A percentile compares a stretch with the other conserved stretches of the same genome.
phyloP scores from a whole-genome alignment of 1,140 invertebrate species.

The Ostrea denselamellosa region DNA sequence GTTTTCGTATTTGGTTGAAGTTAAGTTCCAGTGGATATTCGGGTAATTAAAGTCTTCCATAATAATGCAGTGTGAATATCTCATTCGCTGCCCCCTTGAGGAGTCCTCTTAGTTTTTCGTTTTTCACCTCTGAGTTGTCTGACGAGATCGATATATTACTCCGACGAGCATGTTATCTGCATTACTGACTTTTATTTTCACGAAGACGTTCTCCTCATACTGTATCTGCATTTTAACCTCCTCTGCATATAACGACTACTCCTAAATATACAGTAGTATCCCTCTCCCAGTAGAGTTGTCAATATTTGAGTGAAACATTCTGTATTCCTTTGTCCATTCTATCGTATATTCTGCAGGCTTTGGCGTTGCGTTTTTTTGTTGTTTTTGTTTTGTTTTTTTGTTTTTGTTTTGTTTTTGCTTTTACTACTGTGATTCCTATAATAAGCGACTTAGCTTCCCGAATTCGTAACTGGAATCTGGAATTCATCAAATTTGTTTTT shows the following conservation, averaged over 20 bases:
- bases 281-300: conserved; percentile 32
- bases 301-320: conserved; percentile 30
- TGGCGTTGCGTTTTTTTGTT: too few species aligned
- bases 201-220: conserved; percentile 40
- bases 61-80: conserved; percentile 8
- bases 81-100: not conserved
- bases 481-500: conserved; percentile 46
- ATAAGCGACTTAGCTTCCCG: not conserved
- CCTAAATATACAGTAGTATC: conserved; percentile 36
- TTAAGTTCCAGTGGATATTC: not conserved
- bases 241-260: not conserved
- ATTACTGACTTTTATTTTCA: conserved; percentile 22
- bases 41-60: conserved; percentile 47
- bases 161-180: conserved; percentile 17
- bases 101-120: not conserved
- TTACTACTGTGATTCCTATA: conserved; percentile 44
- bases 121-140: not conserved
- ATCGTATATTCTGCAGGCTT: conserved; percentile 10
- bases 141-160: conserved; percentile 46
- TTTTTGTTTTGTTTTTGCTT: conserved; percentile 13
- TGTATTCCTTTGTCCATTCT: not conserved
- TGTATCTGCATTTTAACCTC: conserved; percentile 5
- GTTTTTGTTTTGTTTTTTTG: too few species aligned
- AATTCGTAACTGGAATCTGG: conserved; percentile 1
- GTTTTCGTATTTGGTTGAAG: not conserved